Evolutionary conservation across 1,140 invertebrate species (phyloP), one percentile per base, ranked within the genome.

Genomic region (Matsumurasca onukii): DNA sequence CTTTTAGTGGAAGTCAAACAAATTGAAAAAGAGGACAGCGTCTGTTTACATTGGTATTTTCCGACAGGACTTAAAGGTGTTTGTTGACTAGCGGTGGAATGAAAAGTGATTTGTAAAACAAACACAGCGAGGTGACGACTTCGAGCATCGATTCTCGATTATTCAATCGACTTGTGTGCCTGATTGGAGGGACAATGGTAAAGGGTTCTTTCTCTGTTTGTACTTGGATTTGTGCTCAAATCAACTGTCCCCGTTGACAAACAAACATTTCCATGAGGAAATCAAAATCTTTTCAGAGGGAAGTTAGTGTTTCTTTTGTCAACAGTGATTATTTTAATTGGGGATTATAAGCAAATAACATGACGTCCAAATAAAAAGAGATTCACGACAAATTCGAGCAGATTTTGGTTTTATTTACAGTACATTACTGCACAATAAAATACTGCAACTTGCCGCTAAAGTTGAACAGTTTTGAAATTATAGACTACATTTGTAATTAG

Each of bases 51-150:
- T 5, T 29, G 55, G n/a, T 12, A 5, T 9, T 59, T 59, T 27
- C 25, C 22, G 25, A 51, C 17, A 51, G 55, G 55, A 59, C 55
- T 13, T 22, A 59, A 59, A 27, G 55, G 55, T 59, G 55, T 59
- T 52, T 59, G 22, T 25, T 59, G 25, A n/a, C 55, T 22, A 22
- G 15, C 55, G 5, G 12, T 27, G 5, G 25, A 24, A 59, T 59
- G 55, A 27, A 59, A 51, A 59, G 55, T 59, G 55, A 59, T 59
- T 59, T 59, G 55, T 59, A 59, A 59, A 59, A 59, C 55, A 13
- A 29, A 59, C 12, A 52, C 34, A 39, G 5, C 49, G 12, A 27
- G 55, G 55, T 59, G 30, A 59, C 55, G 55, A 59, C 25, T 39
- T 39, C 34, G 34, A 39, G 2, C 13, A 59, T 59, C 55, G 55